Evolutionary conservation across 2,113 vertebrate genomes (phyloP), one percentile per base, ranked within the genome.

Genomic region (Gambusia affinis): DNA sequence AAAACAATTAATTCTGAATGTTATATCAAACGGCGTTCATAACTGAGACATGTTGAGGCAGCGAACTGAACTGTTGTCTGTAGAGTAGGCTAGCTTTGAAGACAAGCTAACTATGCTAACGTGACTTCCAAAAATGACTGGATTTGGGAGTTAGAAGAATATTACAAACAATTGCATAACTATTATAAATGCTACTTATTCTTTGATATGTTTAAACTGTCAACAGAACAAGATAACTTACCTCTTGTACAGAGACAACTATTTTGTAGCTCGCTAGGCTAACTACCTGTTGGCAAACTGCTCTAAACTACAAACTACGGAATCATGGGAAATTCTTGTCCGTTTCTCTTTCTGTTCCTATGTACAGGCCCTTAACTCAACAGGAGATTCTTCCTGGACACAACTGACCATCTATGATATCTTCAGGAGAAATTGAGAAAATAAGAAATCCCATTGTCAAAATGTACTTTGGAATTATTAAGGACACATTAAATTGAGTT

Each of bases 291-390:
- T 27, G 72, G 62, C 72, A 62, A 37, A 80, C 70, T 74, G 64
- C 62, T 73, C 19, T 5, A 57, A 85, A 91, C 89, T 89, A 88
- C 86, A 89, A 81, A 85, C 71, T 24, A 64, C 12, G 72, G 85
- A 22, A 73, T 90, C 60, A 84, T 72, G 91, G 91, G 88, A 83
- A 27, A 1, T 4, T 10, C 27, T 73, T 80, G 24, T 17, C 30
- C 17, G 5, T 14, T 57, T 47, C 28, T 30, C 35, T 63, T 70
- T 61, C 17, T 22, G 17, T 19, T 47, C 17, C 17, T 19, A 17
- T 47, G 1, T 47, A 19, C 44, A 47, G 44, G 17, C 44, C 39
- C 39, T 42, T 15, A 12, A 37, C 11, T 37, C 35, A 11, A 42
- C 39, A 47, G 44, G 44, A 47, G 44, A 47, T 47, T 1, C 17